phyloP scores from a whole-genome alignment of 2,113 vertebrate species.

The Callospermophilus lateralis region DNA sequence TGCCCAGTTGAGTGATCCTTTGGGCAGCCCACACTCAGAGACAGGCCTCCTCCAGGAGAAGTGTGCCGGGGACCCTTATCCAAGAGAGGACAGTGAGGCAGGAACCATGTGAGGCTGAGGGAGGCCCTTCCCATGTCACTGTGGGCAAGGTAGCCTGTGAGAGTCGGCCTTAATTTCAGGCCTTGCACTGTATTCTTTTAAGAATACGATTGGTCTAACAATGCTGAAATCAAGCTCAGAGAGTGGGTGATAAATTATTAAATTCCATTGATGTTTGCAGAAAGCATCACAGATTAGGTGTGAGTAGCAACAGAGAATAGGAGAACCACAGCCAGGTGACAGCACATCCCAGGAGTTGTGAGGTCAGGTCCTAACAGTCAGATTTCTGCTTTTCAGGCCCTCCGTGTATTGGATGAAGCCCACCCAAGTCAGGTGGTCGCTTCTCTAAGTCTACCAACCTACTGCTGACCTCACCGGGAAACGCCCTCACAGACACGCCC shows the following conservation, averaged over 20 bases:
- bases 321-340: background rate
- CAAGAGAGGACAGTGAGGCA: background rate
- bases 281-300: background rate
- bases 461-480: background rate
- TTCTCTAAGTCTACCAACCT: background rate
- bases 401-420: background rate
- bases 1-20: background rate
- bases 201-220: background rate
- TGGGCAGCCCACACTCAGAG: background rate
- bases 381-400: background rate
- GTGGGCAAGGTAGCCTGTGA: background rate
- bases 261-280: background rate
- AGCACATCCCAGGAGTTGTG: background rate
- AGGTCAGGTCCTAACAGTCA: background rate
- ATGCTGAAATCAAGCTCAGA: background rate
- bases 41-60: background rate
- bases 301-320: background rate
- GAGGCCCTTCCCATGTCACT: background rate
- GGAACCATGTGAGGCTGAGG: background rate
- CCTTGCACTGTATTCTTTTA: background rate
- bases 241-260: background rate
- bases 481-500: background rate
- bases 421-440: background rate
- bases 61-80: no score
- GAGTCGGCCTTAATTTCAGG: background rate